These are phyloP conservation scores for Cyphomyrmex costatus DNA, from an alignment of 1,140 invertebrate genomes.

Conservation along the genomic window DNA sequence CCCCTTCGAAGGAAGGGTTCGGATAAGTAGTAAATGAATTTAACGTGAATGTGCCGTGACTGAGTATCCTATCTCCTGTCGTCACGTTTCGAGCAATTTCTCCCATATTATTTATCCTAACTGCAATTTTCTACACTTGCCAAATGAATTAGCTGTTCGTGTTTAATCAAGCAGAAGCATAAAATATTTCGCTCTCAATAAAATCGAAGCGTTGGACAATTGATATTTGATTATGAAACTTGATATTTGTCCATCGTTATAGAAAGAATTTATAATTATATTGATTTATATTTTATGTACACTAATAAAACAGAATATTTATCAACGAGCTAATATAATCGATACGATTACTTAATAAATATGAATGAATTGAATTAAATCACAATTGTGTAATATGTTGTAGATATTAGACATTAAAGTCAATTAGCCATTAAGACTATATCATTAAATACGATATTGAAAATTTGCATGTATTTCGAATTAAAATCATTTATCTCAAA, in stretches of 20 bases:
- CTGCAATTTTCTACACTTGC: conserved; percentile 3
- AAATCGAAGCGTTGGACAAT: conserved; percentile 9
- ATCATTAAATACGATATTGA: neutral
- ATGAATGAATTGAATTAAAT: conserved; percentile 51
- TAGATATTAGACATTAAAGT: conserved; percentile 39
- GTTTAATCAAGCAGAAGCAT: conserved; percentile 34
- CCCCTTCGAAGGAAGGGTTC: conserved; percentile 17
- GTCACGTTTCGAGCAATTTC: conserved; percentile 14
- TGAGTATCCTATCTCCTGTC: neutral
- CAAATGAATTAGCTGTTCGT: neutral
- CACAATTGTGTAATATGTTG: conserved; percentile 34
- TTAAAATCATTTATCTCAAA: conserved; percentile 24
- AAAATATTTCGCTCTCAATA: neutral
- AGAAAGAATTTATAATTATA: conserved; percentile 53
- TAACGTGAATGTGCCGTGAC: neutral
- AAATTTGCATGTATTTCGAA: conserved; percentile 18
- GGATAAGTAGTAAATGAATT: neutral
- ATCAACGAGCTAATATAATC: neutral
- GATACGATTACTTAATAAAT: conserved; percentile 21
- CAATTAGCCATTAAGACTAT: conserved; percentile 45
- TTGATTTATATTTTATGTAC: conserved; percentile 28
- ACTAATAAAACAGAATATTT: conserved; percentile 35
- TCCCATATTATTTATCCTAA: conserved; percentile 8
- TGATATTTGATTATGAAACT: conserved; percentile 35
- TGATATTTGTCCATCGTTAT: conserved; percentile 44